These are phyloP conservation scores for Brachionus plicatilis DNA, from an alignment of 1,140 invertebrate genomes.

Conservation along the genomic window DNA sequence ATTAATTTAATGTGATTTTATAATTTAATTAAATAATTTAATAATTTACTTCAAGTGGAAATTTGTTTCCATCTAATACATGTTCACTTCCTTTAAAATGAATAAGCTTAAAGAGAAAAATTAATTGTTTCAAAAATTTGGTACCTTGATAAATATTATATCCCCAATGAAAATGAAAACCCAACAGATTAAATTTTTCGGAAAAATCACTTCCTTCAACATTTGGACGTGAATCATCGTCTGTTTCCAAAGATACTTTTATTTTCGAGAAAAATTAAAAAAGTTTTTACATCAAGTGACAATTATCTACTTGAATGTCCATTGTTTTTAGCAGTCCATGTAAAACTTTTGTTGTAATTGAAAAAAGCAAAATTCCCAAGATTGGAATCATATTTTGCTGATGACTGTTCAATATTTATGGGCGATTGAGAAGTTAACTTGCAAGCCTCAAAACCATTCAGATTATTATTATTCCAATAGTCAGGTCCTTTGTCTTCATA, in stretches of 20 bases:
- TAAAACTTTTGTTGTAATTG: slow-evolving; percentile 41
- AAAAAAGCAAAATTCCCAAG: slow-evolving; percentile 42
- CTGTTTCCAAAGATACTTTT: not conserved
- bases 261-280: not conserved
- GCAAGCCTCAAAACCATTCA: no score
- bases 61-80: slow-evolving; percentile 4
- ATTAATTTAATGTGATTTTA: no score
- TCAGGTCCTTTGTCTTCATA: no score
- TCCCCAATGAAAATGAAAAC: slow-evolving; percentile 41
- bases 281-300: not conserved
- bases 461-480: no score
- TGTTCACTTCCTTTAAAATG: slow-evolving; percentile 6
- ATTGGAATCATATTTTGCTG: slow-evolving; percentile 42
- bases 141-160: slow-evolving; percentile 16
- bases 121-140: not conserved
- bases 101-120: not conserved
- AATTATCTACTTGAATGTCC: slow-evolving; percentile 39
- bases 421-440: not conserved
- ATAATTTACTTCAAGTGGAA: slow-evolving; percentile 30
- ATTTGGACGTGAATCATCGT: not conserved
- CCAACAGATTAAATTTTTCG: not conserved
- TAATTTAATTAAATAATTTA: no score
- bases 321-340: slow-evolving; percentile 43
- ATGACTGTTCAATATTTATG: slow-evolving; percentile 36
- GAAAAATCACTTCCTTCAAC: slow-evolving; percentile 8